Evolutionary conservation across 2,888 invertebrate species (phyloP).

Genomic region (Caenorhabditis sinica): DNA sequence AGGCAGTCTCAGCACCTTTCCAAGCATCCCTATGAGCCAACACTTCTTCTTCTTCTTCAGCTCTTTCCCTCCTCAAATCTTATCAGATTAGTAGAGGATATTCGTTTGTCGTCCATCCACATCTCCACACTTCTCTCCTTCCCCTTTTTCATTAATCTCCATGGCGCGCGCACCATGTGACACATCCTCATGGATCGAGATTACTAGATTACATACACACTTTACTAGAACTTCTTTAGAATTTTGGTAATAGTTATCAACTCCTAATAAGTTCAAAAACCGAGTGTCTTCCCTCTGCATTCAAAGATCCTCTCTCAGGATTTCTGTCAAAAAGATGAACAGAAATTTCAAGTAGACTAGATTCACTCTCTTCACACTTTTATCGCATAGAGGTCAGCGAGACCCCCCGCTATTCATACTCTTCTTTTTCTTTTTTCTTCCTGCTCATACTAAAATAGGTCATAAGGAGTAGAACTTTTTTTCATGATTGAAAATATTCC

Average conservation of each 20-base stretch:
- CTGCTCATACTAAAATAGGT: not conserved
- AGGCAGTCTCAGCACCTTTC: slow-evolving; percentile 19
- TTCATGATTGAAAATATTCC: too few species aligned
- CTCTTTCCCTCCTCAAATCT: slow-evolving; percentile 25
- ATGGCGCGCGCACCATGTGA: slow-evolving; percentile 29
- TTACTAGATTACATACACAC: slow-evolving; percentile 35
- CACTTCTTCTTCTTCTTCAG: too few species aligned
- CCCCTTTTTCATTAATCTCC: slow-evolving; percentile 46
- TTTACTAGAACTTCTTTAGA: slow-evolving; percentile 13
- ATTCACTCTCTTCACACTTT: slow-evolving; percentile 25
- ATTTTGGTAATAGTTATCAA: too few species aligned
- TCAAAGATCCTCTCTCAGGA: slow-evolving; percentile 13
- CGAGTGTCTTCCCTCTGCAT: too few species aligned
- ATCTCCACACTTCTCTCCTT: not conserved
- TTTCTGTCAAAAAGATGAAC: slow-evolving; percentile 17
- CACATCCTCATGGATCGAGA: slow-evolving; percentile 35
- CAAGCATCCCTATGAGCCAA: not conserved
- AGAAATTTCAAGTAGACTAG: slow-evolving; percentile 50
- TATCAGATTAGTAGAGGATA: slow-evolving; percentile 49
- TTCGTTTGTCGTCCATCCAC: not conserved
- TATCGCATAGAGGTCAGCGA: not conserved
- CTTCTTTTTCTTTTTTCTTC: not conserved
- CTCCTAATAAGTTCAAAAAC: slow-evolving; percentile 18
- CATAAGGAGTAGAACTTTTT: too few species aligned
- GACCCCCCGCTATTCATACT: not conserved